A percentile compares a stretch with the other conserved stretches of the same genome.
Evolutionary conservation across 2,797 vertebrate species (phyloP).

Genomic region (Enteromius radiatus): DNA sequence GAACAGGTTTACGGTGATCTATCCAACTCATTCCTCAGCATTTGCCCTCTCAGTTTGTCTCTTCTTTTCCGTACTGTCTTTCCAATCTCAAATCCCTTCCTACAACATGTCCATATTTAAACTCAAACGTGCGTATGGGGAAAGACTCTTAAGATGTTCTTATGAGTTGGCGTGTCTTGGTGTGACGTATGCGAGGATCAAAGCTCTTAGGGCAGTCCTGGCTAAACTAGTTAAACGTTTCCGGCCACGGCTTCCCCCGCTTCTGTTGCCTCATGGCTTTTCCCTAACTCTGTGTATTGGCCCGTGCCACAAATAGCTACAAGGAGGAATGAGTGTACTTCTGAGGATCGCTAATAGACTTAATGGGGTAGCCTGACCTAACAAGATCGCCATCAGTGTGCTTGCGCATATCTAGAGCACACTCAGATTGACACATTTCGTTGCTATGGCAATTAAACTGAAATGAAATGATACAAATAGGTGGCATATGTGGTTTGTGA

Average conservation of each 20-base stretch:
- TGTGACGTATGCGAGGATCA: conserved; percentile 54
- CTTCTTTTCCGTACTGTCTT: conserved; percentile 44
- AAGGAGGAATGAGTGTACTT: conserved; percentile 25
- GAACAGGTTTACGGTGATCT: conserved; percentile 16
- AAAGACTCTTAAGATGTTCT: conserved; percentile 53
- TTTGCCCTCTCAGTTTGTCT: conserved; percentile 42
- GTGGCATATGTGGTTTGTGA: conserved; percentile 8
- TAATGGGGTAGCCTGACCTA: conserved; percentile 59
- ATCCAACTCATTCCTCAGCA: conserved; percentile 38
- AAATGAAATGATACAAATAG: neutral
- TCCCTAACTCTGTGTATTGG: conserved; percentile 35
- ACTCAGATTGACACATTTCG: conserved; percentile 17
- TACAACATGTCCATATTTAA: conserved; percentile 44
- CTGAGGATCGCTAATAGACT: conserved; percentile 56
- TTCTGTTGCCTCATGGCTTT: conserved; percentile 40
- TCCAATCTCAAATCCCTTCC: conserved; percentile 52
- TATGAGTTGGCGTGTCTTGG: conserved; percentile 14
- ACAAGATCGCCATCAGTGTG: conserved; percentile 46
- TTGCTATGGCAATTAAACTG: neutral
- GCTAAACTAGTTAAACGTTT: conserved; percentile 60
- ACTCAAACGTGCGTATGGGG: conserved; percentile 29
- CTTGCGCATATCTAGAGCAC: neutral
- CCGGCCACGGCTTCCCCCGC: conserved; percentile 45
- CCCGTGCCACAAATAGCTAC: conserved; percentile 35
- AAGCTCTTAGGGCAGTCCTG: conserved; percentile 58